Percentiles rank a stretch among this genome's conserved stretches.
Conservation (phyloP, 2,797 vertebrate species). For the Enteromius argenteus region DNA sequence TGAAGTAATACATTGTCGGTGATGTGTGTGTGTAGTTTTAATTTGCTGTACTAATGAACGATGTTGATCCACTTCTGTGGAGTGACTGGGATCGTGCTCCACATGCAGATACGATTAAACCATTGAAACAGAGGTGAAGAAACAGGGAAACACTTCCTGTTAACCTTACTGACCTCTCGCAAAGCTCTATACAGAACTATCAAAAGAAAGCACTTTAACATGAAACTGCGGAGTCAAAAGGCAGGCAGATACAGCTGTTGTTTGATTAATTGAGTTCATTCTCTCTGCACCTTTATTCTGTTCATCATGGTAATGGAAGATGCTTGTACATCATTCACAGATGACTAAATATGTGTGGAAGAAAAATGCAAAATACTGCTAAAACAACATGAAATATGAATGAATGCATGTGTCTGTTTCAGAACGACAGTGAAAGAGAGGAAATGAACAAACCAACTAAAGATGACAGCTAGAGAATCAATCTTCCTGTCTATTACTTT, state of each 20-base stretch:
- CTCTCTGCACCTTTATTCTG: conserved; percentile 13
- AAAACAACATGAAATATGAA: conserved; percentile 14
- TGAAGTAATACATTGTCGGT: conserved; percentile 60
- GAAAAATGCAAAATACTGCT: conserved; percentile 28
- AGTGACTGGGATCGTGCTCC: conserved; percentile 50
- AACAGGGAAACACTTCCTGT: conserved; percentile 49
- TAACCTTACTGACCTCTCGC: conserved; percentile 50
- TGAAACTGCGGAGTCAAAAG: conserved; percentile 16
- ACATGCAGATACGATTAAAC: conserved; percentile 56
- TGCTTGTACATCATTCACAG: conserved; percentile 35
- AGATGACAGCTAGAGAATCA: conserved; percentile 14
- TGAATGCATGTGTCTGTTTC: conserved; percentile 12
- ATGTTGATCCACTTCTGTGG: conserved; percentile 56
- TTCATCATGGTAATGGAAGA: conserved; percentile 37
- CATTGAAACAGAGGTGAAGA: conserved; percentile 42
- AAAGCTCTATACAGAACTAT: conserved; percentile 9
- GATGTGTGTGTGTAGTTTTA: conserved; percentile 40
- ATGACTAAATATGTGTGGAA: neutral
- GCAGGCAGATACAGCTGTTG: conserved; percentile 11
- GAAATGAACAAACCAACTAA: neutral
- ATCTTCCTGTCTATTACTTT: neutral
- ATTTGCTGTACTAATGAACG: conserved; percentile 59
- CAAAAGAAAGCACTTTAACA: conserved; percentile 19
- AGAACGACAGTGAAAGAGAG: conserved; percentile 6
- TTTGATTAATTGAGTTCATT: conserved; percentile 34